Evolutionary conservation across 2,113 vertebrate genomes (phyloP), one percentile per base, ranked within the genome.

Genomic region (Leuciscus idus): DNA sequence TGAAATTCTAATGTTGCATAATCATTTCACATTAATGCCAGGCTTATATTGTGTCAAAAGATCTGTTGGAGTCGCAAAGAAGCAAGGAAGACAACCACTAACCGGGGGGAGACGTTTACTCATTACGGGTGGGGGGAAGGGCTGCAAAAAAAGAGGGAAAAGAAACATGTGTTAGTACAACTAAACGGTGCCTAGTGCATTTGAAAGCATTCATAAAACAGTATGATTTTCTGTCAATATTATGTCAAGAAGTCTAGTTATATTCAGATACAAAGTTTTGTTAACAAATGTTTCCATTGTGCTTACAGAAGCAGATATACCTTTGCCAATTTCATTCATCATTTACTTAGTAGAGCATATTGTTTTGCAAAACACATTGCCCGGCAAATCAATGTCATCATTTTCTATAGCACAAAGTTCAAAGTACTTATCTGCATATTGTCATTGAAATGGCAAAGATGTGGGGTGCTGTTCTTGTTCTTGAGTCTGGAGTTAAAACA

Each of bases 121-220:
- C 66, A 55, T 73, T 17, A 61, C 1, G 33, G 4, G 61, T 57
- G 21, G 83, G 80, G 83, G 59, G 80, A 66, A 77, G 66, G 84
- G 70, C 39, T 61, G 74, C 28, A 0, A 33, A 81, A 83, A 61
- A 46, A 70, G 39, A n/a, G 12, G 66, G 89, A 89, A 84, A 84
- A 66, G 78, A 26, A 83, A 85, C 88, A 86, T 87, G 85, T 88
- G 90, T 85, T 88, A 74, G 26, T 82, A 17, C 43, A 23, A 79
- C 64, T 74, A 83, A 81, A 84, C 73, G 83, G 82, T 87, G 81
- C 59, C 79, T 57, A 75, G 50, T 85, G 48, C 78, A 75, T 85
- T 87, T 68, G 39, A 89, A 64, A n/a, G 76, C 57, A 84, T 4
- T 77, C 74, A 84, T 46, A 74, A 66, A 79, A 86, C 72, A 52